Conservation (phyloP, 1,140 invertebrate genomes). For the Helicorthomorpha holstii region DNA sequence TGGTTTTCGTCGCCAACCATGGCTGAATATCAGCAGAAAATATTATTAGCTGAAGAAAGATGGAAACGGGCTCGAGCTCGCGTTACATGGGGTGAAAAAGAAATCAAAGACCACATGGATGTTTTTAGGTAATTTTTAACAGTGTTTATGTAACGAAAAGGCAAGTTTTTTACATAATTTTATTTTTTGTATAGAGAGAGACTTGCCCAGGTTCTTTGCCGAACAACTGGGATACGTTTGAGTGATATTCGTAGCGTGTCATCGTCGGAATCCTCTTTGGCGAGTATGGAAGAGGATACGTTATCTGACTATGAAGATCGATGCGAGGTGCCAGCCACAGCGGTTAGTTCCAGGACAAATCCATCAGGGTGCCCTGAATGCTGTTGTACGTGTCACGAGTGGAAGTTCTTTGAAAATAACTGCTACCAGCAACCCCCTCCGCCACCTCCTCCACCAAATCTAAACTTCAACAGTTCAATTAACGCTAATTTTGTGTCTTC, state of each 20-base stretch:
- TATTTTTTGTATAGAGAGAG: constrained; percentile 11
- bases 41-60: constrained; percentile 18
- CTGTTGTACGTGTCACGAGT: no score
- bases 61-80: constrained; percentile 17
- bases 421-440: no score
- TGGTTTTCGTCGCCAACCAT: constrained; percentile 17
- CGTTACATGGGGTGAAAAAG: background rate
- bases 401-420: no score
- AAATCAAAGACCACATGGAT: constrained; percentile 6
- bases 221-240: constrained; percentile 12
- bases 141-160: no score
- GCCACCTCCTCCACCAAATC: no score
- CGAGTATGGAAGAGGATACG: constrained; percentile 14
- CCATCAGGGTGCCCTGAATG: no score
- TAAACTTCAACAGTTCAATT: no score
- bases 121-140: constrained; percentile 8
- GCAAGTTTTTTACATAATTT: no score
- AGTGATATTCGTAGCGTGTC: constrained; percentile 15
- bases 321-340: no score
- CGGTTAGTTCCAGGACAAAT: no score
- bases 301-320: constrained; percentile 11
- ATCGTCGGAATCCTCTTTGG: constrained; percentile 17
- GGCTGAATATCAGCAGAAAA: constrained; percentile 17
- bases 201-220: constrained; percentile 12
- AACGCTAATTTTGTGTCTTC: no score